phyloP scores from a whole-genome alignment of 2,888 invertebrate genomes.

The Therioaphis trifolii region DNA sequence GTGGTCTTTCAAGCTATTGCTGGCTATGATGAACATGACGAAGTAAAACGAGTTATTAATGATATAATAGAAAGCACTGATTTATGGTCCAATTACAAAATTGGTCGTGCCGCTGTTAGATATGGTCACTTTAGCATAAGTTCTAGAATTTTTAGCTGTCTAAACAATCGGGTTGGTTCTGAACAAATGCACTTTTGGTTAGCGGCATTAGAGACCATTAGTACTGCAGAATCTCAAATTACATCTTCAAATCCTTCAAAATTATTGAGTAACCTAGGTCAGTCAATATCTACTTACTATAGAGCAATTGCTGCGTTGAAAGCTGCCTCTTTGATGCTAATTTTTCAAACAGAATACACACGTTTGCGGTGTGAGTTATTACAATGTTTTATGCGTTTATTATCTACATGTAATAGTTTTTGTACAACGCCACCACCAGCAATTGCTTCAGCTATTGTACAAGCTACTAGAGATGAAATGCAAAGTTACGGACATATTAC shows the following conservation, averaged over 20 bases:
- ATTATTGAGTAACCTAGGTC: slow-evolving; percentile 68
- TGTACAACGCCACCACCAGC: slow-evolving; percentile 94
- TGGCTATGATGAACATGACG: slow-evolving; percentile 76
- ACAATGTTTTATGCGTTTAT: slow-evolving; percentile 75
- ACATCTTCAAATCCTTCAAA: slow-evolving; percentile 71
- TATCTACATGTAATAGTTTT: slow-evolving; percentile 79
- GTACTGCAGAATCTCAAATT: slow-evolving; percentile 79
- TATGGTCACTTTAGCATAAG: slow-evolving; percentile 84
- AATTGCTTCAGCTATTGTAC: slow-evolving; percentile 85
- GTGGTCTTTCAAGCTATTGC: slow-evolving; percentile 84
- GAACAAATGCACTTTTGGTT: slow-evolving; percentile 92
- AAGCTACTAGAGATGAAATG: slow-evolving; percentile 81
- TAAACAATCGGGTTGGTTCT: slow-evolving; percentile 80
- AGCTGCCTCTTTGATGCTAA: slow-evolving; percentile 74
- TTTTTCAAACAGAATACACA: slow-evolving; percentile 83
- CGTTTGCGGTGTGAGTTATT: slow-evolving; percentile 81
- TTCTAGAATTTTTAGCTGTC: slow-evolving; percentile 74
- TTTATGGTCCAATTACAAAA: slow-evolving; percentile 84
- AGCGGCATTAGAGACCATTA: slow-evolving; percentile 81
- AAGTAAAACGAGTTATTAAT: slow-evolving; percentile 73
- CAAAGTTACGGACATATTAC: slow-evolving; percentile 84
- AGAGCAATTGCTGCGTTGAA: slow-evolving; percentile 75
- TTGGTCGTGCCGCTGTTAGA: slow-evolving; percentile 85
- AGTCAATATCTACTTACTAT: slow-evolving; percentile 75
- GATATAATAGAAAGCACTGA: slow-evolving; percentile 68